Conservation (phyloP, 1,140 invertebrate genomes). For the Monochamus saltuarius region DNA sequence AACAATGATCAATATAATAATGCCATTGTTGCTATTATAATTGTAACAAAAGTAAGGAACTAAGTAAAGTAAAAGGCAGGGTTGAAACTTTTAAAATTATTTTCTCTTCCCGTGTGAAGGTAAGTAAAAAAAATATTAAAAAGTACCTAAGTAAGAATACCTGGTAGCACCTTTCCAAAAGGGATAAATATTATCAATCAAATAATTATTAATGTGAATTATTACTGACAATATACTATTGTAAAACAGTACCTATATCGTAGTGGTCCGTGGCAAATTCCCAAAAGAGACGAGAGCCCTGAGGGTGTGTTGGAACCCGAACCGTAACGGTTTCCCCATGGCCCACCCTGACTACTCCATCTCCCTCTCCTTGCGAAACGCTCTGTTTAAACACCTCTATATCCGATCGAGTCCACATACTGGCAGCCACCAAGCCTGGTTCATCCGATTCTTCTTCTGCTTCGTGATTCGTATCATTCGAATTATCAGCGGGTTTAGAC, state of each 20-base stretch:
- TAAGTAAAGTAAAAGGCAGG: no score
- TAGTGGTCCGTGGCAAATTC: conserved; percentile 99
- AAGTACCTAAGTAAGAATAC: no score
- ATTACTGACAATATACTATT: no score
- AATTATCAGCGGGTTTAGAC: no score
- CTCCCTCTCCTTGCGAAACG: conserved; percentile 84
- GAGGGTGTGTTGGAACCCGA: conserved; percentile 93
- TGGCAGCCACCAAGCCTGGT: conserved; percentile 53
- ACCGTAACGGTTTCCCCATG: conserved; percentile 98
- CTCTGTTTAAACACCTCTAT: conserved; percentile 90
- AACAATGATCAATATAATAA: not conserved
- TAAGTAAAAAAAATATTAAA: no score
- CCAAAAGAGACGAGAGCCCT: conserved; percentile 96
- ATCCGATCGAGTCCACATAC: conserved; percentile 93
- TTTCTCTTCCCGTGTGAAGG: no score
- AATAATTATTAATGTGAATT: no score
- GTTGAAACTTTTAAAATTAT: no score
- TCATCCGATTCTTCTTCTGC: conserved; percentile 28
- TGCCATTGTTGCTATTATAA: not conserved
- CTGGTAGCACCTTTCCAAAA: no score
- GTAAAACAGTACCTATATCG: conserved; percentile 72
- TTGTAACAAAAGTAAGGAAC: no score
- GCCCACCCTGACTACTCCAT: conserved; percentile 92
- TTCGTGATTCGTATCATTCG: conserved; percentile 17
- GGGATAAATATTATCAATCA: no score